Evolutionary conservation across 2,797 vertebrate species (phyloP).

Genomic region (Scleropages formosus): DNA sequence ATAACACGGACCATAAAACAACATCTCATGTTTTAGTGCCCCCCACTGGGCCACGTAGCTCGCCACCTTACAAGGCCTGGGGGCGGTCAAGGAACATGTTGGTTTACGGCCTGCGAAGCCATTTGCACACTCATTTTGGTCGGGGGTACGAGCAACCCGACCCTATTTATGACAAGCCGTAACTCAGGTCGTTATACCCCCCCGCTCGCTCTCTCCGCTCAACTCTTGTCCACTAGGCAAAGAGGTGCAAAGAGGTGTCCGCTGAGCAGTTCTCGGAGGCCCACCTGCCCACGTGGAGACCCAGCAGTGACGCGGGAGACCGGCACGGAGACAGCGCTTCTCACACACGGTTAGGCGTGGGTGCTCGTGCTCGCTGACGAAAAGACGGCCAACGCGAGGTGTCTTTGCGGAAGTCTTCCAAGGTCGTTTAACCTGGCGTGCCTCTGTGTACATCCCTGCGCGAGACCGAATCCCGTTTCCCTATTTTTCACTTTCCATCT

Average conservation of each 20-base stretch:
- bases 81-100: constrained; percentile 22
- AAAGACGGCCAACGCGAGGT: neutral
- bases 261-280: neutral
- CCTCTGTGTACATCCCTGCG: neutral
- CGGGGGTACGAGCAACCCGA: constrained; percentile 43
- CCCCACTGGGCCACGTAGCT: neutral
- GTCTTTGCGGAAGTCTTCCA: constrained; percentile 6
- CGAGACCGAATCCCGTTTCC: neutral
- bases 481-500: constrained; percentile 10
- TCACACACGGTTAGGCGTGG: neutral
- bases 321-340: neutral
- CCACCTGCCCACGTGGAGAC: neutral
- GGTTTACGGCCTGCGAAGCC: constrained; percentile 31
- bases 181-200: constrained; percentile 37
- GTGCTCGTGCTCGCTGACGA: too few relatives aligned
- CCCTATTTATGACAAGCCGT: constrained; percentile 51
- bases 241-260: neutral
- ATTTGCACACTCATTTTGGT: constrained; percentile 32
- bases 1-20: constrained; percentile 42
- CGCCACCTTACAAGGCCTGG: neutral
- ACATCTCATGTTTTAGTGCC: constrained; percentile 33
- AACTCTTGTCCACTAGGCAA: neutral
- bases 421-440: neutral
- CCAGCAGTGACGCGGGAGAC: neutral
- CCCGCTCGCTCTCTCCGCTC: neutral